Evolutionary conservation across 2,113 vertebrate species (phyloP).

Genomic region (Myrmecophaga tridactyla): DNA sequence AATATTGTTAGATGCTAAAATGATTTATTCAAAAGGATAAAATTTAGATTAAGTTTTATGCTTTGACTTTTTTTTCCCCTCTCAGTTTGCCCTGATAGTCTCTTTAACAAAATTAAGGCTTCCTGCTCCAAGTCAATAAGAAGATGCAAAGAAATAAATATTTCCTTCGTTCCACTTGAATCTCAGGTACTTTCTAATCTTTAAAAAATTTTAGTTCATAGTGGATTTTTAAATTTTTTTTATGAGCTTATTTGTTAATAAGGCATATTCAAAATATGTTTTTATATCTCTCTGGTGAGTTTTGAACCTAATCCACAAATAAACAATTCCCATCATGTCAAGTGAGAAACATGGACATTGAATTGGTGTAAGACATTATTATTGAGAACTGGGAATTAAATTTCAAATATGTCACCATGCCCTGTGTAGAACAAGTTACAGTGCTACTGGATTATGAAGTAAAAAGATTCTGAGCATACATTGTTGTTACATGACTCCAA

Average conservation of each 20-base stretch:
- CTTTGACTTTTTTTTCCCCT: not conserved
- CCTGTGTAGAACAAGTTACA: not conserved
- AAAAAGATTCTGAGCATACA: not conserved
- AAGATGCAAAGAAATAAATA: slow-evolving; percentile 94
- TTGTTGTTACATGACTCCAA: not conserved
- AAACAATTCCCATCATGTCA: not conserved
- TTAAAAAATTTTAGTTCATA: slow-evolving; percentile 48
- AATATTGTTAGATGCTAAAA: not conserved
- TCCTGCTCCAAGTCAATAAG: slow-evolving; percentile 91
- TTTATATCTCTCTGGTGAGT: not conserved
- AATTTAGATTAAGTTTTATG: slow-evolving; percentile 44
- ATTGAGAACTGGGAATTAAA: slow-evolving; percentile 25
- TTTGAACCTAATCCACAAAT: slow-evolving; percentile 36
- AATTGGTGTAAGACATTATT: slow-evolving; percentile 3
- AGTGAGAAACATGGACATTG: not conserved
- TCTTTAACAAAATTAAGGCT: slow-evolving; percentile 93
- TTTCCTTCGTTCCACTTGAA: slow-evolving; percentile 94
- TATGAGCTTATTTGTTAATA: slow-evolving; percentile 54
- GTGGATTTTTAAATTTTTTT: slow-evolving; percentile 48
- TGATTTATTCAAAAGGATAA: slow-evolving; percentile 22
- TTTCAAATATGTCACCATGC: not conserved
- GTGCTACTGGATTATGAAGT: not conserved
- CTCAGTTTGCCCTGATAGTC: slow-evolving; percentile 92
- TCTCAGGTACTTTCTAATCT: slow-evolving; percentile 86
- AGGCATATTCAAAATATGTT: not conserved